Conservation (phyloP, 2,888 invertebrate genomes). For the Drosophila hawaiiensis region DNA sequence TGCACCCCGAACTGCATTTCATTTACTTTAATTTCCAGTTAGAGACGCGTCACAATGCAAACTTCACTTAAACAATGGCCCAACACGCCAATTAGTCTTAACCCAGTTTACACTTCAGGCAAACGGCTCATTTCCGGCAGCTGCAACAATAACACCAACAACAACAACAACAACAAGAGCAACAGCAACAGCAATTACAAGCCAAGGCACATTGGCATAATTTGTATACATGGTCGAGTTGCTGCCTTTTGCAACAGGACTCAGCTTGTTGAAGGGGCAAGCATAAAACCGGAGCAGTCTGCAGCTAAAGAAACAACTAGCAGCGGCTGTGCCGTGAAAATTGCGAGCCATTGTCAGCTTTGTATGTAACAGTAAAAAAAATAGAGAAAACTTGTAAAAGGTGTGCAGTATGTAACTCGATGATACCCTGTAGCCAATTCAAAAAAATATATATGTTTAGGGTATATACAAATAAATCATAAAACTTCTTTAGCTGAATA, state of each 20-base stretch:
- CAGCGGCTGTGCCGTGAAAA: constrained; percentile 67
- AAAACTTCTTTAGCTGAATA: background rate
- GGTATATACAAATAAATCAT: background rate
- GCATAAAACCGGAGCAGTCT: constrained; percentile 11
- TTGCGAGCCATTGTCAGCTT: constrained; percentile 72
- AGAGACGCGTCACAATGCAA: constrained; percentile 32
- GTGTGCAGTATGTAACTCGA: background rate
- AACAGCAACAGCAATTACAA: constrained; percentile 36
- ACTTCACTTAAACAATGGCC: constrained; percentile 53
- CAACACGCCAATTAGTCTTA: constrained; percentile 80
- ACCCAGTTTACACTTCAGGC: constrained; percentile 81
- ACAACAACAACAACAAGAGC: constrained; percentile 9
- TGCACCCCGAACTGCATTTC: constrained; percentile 43
- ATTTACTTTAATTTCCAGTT: constrained; percentile 54
- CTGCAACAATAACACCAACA: constrained; percentile 30
- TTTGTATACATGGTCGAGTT: constrained; percentile 72
- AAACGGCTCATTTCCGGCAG: constrained; percentile 73
- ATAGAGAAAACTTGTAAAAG: background rate
- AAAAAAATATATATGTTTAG: background rate
- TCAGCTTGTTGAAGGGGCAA: background rate
- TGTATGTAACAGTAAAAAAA: constrained; percentile 29
- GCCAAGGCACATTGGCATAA: constrained; percentile 59
- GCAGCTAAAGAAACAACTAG: constrained; percentile 40
- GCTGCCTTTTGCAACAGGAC: constrained; percentile 42
- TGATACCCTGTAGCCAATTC: background rate